A percentile compares a stretch with the other conserved stretches of the same genome.
phyloP scores from a whole-genome alignment of 2,113 vertebrate genomes.

The human region DNA sequence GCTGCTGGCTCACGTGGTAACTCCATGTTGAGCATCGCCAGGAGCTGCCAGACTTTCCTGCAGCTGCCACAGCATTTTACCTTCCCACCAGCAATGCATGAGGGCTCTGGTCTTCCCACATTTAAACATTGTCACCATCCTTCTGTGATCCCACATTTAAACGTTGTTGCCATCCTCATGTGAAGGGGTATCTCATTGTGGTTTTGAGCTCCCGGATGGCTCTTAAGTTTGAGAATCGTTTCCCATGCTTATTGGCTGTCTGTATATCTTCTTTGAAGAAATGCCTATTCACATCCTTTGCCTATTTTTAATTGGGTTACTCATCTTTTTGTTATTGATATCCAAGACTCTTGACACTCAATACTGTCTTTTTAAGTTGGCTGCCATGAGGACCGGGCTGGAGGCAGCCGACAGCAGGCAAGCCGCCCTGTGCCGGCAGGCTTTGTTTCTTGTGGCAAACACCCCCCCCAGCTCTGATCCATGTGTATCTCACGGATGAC shows the following conservation, averaged over 20 bases:
- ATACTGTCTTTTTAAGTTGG: not conserved
- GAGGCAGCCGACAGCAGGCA: not conserved
- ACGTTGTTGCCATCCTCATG: too few relatives aligned
- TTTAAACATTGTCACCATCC: not conserved
- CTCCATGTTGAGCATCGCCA: not conserved
- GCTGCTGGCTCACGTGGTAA: rapidly evolving
- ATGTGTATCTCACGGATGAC: too few relatives aligned
- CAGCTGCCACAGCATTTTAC: rapidly evolving
- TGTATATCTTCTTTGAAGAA: not conserved
- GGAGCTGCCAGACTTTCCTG: not conserved
- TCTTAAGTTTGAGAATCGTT: not conserved
- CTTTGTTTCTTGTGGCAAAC: not conserved
- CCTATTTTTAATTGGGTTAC: not conserved
- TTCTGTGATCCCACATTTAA: rapidly evolving
- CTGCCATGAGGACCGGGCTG: not conserved
- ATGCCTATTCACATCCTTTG: not conserved
- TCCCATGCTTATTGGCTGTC: not conserved
- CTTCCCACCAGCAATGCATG: not conserved
- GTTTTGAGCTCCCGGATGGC: not conserved
- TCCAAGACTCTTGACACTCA: not conserved
- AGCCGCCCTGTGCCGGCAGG: not conserved
- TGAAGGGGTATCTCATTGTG: not conserved
- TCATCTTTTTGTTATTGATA: not conserved
- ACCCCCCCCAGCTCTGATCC: not conserved
- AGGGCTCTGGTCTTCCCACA: rapidly evolving